Evolutionary conservation across 2,113 vertebrate genomes (phyloP), one percentile per base, ranked within the genome.

Genomic region (Propithecus coquereli): DNA sequence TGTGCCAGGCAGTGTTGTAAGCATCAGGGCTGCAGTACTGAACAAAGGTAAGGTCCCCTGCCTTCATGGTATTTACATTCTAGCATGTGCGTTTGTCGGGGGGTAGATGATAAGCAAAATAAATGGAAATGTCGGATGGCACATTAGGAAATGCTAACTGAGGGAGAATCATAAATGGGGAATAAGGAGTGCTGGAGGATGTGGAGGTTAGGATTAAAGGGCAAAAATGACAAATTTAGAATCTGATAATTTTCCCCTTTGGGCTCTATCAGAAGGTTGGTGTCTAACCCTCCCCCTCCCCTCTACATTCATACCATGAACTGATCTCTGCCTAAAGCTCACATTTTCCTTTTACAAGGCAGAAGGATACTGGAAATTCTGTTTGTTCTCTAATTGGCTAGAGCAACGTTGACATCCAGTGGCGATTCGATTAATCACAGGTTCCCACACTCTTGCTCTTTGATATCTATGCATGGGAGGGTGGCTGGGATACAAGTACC

Each of bases 351-450:
- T 77, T 1, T 52, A 5, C 9, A 88, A 84, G 82, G 68, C 4
- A 79, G 84, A 71, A 66, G 23, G 18, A 27, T 57, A 77, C 2
- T 76, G 43, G 32, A 34, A 77, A 93, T 79, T 34, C 80, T 92
- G 37, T 82, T 71, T 92, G 90, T 73, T 94, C 90, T 10, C 68
- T 98, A 97, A 98, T 97, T 98, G 98, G 92, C 98, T 87, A 97
- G 98, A 98, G 97, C 98, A 98, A 98, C 32, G 98, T 98, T 98
- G 98, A 99, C 98, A 98, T 98, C 98, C 98, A 99, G 98, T 98
- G 98, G 98, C 97, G 97, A 97, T 45, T 63, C 91, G 93, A 98
- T 98, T 98, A 98, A 98, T 98, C 97, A 97, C 98, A 99, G 97
- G 94, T 71, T 0, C 76, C 94, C 94, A 65, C 0, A 2, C 2